Conservation (phyloP, 2,113 vertebrate species). For the Phasianus colchicus region DNA sequence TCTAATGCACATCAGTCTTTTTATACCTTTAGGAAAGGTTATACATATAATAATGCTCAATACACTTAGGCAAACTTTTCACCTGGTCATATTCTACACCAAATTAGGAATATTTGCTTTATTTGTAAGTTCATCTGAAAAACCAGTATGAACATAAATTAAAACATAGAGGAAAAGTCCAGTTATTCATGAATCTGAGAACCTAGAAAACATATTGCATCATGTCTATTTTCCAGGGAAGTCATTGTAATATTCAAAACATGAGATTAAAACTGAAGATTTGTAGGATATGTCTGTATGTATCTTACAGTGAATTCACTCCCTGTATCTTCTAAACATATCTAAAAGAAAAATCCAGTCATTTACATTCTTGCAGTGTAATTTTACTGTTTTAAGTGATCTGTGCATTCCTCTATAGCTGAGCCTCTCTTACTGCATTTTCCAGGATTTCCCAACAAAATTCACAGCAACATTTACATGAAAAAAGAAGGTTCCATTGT, state of each 20-base stretch:
- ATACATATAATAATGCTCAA: neutral
- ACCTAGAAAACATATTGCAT: neutral
- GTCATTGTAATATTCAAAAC: neutral
- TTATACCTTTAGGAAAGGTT: neutral
- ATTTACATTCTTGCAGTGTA: neutral
- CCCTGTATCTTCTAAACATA: neutral
- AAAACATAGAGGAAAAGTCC: neutral
- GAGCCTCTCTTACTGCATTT: neutral
- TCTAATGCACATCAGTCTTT: neutral
- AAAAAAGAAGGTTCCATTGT: neutral
- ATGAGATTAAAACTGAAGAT: neutral
- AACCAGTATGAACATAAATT: neutral
- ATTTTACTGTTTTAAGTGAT: neutral
- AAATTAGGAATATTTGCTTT: neutral
- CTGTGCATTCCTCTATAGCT: neutral
- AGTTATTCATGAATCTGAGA: neutral
- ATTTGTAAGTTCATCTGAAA: neutral
- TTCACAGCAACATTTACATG: neutral
- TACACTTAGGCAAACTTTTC: neutral
- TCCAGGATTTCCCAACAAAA: neutral
- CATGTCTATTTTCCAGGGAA: neutral
- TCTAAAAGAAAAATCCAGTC: neutral
- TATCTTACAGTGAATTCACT: neutral
- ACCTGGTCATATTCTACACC: neutral
- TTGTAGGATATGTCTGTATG: neutral